Percentiles rank a stretch among this genome's conserved stretches.
Evolutionary conservation across 2,113 vertebrate species (phyloP).

Genomic region (Barnardius zonarius): DNA sequence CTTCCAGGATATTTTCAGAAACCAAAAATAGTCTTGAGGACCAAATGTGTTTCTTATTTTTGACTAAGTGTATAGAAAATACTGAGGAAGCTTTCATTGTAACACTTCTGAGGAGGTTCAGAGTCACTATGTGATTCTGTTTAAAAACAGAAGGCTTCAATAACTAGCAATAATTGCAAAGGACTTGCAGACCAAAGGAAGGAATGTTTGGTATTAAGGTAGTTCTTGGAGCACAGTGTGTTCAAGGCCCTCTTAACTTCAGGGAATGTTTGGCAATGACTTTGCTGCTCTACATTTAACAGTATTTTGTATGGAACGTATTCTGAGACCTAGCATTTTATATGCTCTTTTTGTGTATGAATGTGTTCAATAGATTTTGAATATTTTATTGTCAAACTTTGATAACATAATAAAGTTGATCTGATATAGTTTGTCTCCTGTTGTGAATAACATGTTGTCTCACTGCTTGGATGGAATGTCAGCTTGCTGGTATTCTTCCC

Average conservation of each 20-base stretch:
- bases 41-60: conserved; percentile 51
- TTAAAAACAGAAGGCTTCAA: conserved; percentile 17
- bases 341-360: conserved; percentile 56
- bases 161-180: conserved; percentile 65
- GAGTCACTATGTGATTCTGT: conserved; percentile 58
- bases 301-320: conserved; percentile 68
- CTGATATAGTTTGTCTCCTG: conserved; percentile 21
- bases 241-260: conserved; percentile 57
- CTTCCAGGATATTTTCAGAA: conserved; percentile 14
- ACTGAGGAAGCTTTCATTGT: conserved; percentile 18
- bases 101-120: conserved; percentile 12
- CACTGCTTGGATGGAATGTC: neutral
- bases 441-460: neutral
- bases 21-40: conserved; percentile 48
- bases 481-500: neutral
- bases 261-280: conserved; percentile 60
- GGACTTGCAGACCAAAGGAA: conserved; percentile 61
- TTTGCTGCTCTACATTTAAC: conserved; percentile 61
- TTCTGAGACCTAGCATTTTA: conserved; percentile 65
- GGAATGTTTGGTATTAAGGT: conserved; percentile 37
- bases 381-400: conserved; percentile 66
- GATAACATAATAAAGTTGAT: conserved; percentile 71
- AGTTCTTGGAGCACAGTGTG: conserved; percentile 47
- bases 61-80: conserved; percentile 1
- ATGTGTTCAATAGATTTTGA: conserved; percentile 44